phyloP scores from a whole-genome alignment of 2,113 vertebrate species.

The Oryzias javanicus region DNA sequence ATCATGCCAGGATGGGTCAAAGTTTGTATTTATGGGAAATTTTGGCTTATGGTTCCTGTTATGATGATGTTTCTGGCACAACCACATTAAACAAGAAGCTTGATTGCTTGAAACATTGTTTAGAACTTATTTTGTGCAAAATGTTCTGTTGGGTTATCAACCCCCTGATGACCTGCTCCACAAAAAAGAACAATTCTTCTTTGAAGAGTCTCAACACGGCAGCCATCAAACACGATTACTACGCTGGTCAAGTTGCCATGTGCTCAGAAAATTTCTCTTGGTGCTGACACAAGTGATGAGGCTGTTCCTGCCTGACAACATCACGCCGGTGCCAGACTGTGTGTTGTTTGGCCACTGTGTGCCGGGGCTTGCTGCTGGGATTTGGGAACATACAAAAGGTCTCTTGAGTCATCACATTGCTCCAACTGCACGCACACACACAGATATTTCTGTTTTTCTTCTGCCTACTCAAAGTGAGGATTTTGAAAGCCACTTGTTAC shows the following conservation, averaged over 20 bases:
- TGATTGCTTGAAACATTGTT: too few species aligned
- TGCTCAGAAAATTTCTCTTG: conserved; percentile 50
- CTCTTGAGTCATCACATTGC: conserved; percentile 56
- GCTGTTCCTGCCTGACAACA: conserved; percentile 56
- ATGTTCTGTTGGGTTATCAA: too few species aligned
- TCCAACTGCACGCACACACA: conserved; percentile 19
- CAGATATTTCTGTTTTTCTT: conserved; percentile 20
- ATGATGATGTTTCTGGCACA: neutral
- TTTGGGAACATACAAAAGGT: conserved; percentile 57
- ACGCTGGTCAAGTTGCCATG: conserved; percentile 46
- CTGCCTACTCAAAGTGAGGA: conserved; percentile 13
- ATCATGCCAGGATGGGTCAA: neutral
- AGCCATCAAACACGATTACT: conserved; percentile 23
- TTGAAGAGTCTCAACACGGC: conserved; percentile 25
- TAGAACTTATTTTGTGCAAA: too few species aligned
- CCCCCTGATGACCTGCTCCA: too few species aligned
- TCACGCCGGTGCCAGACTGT: conserved; percentile 55
- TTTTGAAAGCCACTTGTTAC: conserved; percentile 25
- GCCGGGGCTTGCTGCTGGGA: conserved; percentile 42
- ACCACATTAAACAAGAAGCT: too few species aligned
- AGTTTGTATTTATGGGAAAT: neutral
- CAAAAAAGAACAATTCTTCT: too few species aligned
- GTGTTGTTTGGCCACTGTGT: conserved; percentile 45
- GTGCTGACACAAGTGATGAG: conserved; percentile 47
- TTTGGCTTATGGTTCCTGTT: neutral